Percentiles rank a stretch among this genome's conserved stretches.
Conservation (phyloP, 1,140 invertebrate genomes). For the Octopus bimaculoides region DNA sequence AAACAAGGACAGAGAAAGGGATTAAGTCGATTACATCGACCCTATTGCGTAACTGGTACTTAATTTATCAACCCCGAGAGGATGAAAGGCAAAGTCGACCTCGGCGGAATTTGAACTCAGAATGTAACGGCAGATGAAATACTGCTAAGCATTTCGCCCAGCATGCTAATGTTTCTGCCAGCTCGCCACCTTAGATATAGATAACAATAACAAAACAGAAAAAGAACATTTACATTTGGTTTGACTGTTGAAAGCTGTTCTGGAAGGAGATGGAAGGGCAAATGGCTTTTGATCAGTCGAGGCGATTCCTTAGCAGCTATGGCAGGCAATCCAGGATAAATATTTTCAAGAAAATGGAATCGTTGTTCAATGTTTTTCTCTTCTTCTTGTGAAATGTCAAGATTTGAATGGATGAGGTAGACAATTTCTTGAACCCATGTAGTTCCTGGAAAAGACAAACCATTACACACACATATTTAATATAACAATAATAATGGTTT, state of each 20-base stretch:
- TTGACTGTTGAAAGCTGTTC: conserved; percentile 47
- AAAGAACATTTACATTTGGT: conserved; percentile 60
- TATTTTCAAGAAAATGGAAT: conserved; percentile 60
- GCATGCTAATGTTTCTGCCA: no score
- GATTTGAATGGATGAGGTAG: conserved; percentile 55
- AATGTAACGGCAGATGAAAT: no score
- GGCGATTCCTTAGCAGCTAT: conserved; percentile 44
- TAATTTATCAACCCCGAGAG: no score
- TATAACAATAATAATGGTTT: conserved; percentile 15
- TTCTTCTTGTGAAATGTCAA: conserved; percentile 52
- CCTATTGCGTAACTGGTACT: no score
- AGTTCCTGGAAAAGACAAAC: conserved; percentile 48
- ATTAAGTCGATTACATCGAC: no score
- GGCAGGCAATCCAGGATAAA: conserved; percentile 55
- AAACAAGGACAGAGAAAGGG: no score
- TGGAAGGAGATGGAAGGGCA: conserved; percentile 57
- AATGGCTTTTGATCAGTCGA: conserved; percentile 60
- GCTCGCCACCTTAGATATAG: no score
- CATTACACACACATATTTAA: not conserved
- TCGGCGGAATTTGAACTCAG: no score
- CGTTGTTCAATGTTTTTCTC: conserved; percentile 53
- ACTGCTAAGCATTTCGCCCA: no score
- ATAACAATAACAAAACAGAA: not conserved
- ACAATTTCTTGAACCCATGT: conserved; percentile 63
- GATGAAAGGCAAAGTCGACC: no score